These are phyloP conservation scores for Atherix ibis DNA, from an alignment of 2,888 invertebrate species.

Conservation along the genomic window DNA sequence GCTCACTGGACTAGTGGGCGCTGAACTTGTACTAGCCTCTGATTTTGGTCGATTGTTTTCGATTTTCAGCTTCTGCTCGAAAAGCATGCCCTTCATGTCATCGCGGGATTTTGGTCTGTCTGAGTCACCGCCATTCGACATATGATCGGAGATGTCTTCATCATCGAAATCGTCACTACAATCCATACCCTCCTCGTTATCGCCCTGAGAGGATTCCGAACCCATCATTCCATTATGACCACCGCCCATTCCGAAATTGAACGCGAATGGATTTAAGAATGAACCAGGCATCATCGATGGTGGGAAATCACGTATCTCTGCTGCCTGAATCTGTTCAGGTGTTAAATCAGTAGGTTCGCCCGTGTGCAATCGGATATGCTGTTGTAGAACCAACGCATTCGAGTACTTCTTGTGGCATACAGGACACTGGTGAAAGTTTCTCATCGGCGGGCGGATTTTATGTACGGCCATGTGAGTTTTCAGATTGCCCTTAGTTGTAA, in stretches of 20 bases:
- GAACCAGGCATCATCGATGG: slow-evolving; percentile 35
- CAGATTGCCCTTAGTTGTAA: slow-evolving; percentile 96
- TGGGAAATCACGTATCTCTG: slow-evolving; percentile 66
- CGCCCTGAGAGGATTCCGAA: slow-evolving; percentile 31
- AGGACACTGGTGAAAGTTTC: slow-evolving; percentile 90
- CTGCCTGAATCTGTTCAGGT: slow-evolving; percentile 74
- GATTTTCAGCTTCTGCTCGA: slow-evolving; percentile 29
- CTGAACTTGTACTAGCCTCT: slow-evolving; percentile 21
- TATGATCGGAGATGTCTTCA: slow-evolving; percentile 24
- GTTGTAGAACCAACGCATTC: slow-evolving; percentile 82
- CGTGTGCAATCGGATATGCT: slow-evolving; percentile 88
- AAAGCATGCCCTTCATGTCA: slow-evolving; percentile 28
- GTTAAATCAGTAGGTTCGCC: slow-evolving; percentile 74
- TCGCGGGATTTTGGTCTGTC: slow-evolving; percentile 28
- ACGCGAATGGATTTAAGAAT: slow-evolving; percentile 32
- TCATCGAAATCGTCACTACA: slow-evolving; percentile 31
- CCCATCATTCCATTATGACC: slow-evolving; percentile 23
- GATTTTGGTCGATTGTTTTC: slow-evolving; percentile 21
- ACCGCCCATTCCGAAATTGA: slow-evolving; percentile 26
- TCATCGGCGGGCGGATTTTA: slow-evolving; percentile 83
- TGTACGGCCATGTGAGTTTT: slow-evolving; percentile 99
- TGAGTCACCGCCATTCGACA: slow-evolving; percentile 25
- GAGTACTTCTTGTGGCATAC: slow-evolving; percentile 97
- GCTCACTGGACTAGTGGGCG: slow-evolving; percentile 23
- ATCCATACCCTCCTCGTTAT: slow-evolving; percentile 31